These are phyloP conservation scores for Platichthys stellatus DNA, from an alignment of 2,113 vertebrate species.

Conservation along the genomic window DNA sequence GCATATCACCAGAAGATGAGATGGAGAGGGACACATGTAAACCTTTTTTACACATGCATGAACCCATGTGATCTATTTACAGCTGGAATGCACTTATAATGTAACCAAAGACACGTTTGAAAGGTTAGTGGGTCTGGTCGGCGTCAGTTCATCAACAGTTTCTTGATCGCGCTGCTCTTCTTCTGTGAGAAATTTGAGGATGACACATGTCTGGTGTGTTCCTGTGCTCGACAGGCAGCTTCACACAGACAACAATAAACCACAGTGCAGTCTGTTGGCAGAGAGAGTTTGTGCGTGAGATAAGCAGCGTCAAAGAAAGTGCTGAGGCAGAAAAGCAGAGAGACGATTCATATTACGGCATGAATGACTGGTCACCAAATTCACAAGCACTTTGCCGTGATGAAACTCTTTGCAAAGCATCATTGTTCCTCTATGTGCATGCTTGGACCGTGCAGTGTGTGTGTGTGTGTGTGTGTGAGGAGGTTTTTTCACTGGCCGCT, in stretches of 20 bases:
- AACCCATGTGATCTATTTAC: not conserved
- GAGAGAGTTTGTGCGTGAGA: constrained; percentile 6
- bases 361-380: constrained; percentile 34
- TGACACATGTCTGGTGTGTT: too few species aligned
- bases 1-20: not conserved
- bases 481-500: not conserved
- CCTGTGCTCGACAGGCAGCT: too few species aligned
- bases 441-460: not conserved
- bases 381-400: not conserved
- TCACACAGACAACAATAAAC: not conserved
- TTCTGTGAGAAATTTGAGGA: too few species aligned
- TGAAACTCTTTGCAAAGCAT: not conserved
- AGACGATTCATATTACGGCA: constrained; percentile 26
- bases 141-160: too few species aligned
- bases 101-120: not conserved
- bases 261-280: not conserved
- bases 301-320: constrained; percentile 33
- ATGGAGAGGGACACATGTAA: not conserved
- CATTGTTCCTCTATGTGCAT: not conserved
- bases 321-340: constrained; percentile 27
- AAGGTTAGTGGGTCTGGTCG: too few species aligned
- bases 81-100: not conserved
- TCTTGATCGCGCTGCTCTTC: too few species aligned
- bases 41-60: not conserved
- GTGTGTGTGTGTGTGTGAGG: not conserved